Evolutionary conservation across 2,113 vertebrate species (phyloP).

Genomic region (Morone saxatilis): DNA sequence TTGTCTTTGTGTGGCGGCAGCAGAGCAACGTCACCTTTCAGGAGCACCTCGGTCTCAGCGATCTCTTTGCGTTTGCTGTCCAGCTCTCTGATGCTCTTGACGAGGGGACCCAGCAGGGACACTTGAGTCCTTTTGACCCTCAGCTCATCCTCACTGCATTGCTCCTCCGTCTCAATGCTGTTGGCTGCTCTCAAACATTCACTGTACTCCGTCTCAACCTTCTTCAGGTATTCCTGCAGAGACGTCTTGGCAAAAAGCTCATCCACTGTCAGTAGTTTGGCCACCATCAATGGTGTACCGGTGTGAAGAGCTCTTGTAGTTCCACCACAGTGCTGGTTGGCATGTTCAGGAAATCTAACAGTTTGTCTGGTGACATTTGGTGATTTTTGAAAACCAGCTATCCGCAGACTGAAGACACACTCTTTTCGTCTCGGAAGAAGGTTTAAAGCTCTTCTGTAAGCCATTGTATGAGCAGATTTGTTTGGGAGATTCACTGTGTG

Average conservation of each 20-base stretch:
- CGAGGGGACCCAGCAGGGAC: constrained; percentile 72
- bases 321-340: neutral
- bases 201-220: constrained; percentile 74
- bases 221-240: constrained; percentile 76
- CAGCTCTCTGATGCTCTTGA: constrained; percentile 76
- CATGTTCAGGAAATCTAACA: neutral
- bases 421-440: constrained; percentile 3
- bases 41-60: constrained; percentile 73
- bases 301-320: constrained; percentile 62
- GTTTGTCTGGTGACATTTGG: neutral
- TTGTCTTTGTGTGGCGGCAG: neutral
- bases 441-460: constrained; percentile 42
- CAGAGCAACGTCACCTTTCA: constrained; percentile 75
- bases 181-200: constrained; percentile 66
- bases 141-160: constrained; percentile 61
- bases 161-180: constrained; percentile 32
- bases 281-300: constrained; percentile 21
- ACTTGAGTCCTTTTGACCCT: constrained; percentile 71
- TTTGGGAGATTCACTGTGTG: neutral
- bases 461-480: constrained; percentile 41
- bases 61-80: constrained; percentile 76
- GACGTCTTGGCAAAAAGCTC: constrained; percentile 80
- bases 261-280: constrained; percentile 73
- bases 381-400: neutral
- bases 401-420: neutral